Base-by-base conservation (phyloP, 2,797 vertebrate species). In the Muscicapa comitata region DNA sequence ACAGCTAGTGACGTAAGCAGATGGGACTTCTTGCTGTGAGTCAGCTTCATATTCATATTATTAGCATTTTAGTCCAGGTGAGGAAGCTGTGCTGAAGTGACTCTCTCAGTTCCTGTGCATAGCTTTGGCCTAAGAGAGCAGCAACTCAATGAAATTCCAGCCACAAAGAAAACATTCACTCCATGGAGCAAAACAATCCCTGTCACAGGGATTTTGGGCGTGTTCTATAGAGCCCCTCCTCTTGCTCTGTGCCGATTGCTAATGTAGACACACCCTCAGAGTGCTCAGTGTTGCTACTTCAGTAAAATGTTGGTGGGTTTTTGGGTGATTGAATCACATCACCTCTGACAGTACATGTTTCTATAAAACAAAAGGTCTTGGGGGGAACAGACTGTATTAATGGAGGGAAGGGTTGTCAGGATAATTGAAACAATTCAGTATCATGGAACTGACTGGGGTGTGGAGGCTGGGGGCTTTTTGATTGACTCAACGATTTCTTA, bases 271-370 rank as follows among this genome's bases (percentile, higher is more conserved):
- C 0, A 2, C 38, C 29, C 33, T 72, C 74, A 31, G 28, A 51
- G 21, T 16, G 47, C 15, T 12, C 51, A n/a, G 43, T 3, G 3
- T 28, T 26, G 5, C 9, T 58, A 3, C 31, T n/a, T 25, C 0
- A 0, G 15, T 35, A 25, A 62, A 70, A 42, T 6, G 4, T 4
- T 53, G 35, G 2, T 26, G 7, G 0, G 3, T 5, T n/a, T 62
- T 87, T 43, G 28, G 18, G 9, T 26, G 12, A 26, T 31, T 17
- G 40, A 74, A 81, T 48, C 31, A 43, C 24, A 26, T 13, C 47
- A n/a, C 10, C 5, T 61, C 11, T 38, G 23, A 10, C 18, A 59
- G 8, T 24, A 10, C 8, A n/a, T 33, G 33, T n/a, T 55, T 25
- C 42, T 20, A 38, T 40, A 54, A 85, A 85, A 50, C 18, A 29